Conservation (phyloP, 1,140 invertebrate species). For the Ceratosolen fusciceps region DNA sequence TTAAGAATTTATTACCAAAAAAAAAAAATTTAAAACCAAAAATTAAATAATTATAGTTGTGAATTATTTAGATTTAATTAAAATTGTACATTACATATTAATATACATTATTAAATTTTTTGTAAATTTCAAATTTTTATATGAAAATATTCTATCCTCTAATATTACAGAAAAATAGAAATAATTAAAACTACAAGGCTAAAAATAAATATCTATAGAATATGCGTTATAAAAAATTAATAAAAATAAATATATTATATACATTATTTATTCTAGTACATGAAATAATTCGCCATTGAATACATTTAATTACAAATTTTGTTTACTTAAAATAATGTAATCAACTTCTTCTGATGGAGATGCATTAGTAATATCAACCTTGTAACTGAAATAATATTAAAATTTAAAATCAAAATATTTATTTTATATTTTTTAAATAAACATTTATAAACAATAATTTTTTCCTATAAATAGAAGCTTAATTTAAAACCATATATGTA, state of each 20-base stretch:
- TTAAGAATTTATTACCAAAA: too few relatives aligned
- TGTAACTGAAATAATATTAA: constrained; percentile 67
- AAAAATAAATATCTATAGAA: not conserved
- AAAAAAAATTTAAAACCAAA: too few relatives aligned
- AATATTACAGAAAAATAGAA: not conserved
- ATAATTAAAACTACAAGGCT: not conserved
- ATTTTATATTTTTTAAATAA: not conserved
- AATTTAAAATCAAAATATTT: too few relatives aligned
- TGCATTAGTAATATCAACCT: constrained; percentile 71
- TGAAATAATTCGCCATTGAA: not conserved
- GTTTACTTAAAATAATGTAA: constrained; percentile 67
- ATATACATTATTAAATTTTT: too few relatives aligned
- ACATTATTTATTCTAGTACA: constrained; percentile 3
- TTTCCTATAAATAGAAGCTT: not conserved
- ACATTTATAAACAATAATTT: not conserved
- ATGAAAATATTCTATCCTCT: not conserved
- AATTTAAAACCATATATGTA: too few relatives aligned
- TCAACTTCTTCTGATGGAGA: constrained; percentile 56
- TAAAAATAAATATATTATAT: not conserved
- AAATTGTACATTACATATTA: too few relatives aligned
- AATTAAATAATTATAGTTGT: too few relatives aligned
- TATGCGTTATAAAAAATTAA: not conserved
- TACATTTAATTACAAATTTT: constrained; percentile 50
- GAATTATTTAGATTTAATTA: too few relatives aligned
- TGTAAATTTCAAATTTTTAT: too few relatives aligned